Base-by-base conservation (phyloP, 2,113 vertebrate genomes). In the Tricholaema leucomelas region DNA sequence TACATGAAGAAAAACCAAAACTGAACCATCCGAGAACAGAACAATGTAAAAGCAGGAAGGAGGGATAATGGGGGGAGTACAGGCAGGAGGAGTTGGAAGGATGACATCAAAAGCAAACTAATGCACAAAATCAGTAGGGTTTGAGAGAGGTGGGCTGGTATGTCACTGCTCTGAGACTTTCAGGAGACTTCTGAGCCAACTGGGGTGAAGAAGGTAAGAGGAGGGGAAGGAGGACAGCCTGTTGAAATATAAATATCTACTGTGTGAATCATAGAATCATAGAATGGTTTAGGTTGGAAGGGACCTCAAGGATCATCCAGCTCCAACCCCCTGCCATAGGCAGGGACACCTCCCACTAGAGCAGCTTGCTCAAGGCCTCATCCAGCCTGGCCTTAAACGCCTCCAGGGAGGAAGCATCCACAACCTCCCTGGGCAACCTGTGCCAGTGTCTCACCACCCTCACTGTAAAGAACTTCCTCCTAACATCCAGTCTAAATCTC, bases 1-100 rank as follows among this genome's bases (percentile, higher is more conserved):
- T 77, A 5, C 1, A 2, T 27, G 16, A 56, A 66, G 36, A 2
- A 42, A 78, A 92, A 31, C 15, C 23, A 69, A 35, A 54, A 59
- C 0, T 54, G 81, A 79, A 65, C 90, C 11, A 46, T 54, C 60
- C 31, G 66, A 78, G 54, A 70, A 33, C 17, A 54, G 54, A 70
- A 33, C 17, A 54, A 55, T 50, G 76, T 56, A 83, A 93, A 91
- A 85, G 46, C 46, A 77, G 71, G 73, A 92, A 87, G 64, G 21
- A 87, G 56, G 46, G 33, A 71, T 84, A 60, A 64, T 58, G 70
- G 50, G 78, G 52, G 61, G 56, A 87, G 52, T 24, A 67, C 16
- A 75, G 65, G 66, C 59, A 81, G 87, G 40, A 88, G 46, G 77
- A 86, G 67, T 79, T n/a, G 55, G 83, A 91, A 36, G 81, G 91